These are phyloP conservation scores for Poecilia picta DNA, from an alignment of 2,797 vertebrate genomes.

Conservation along the genomic window DNA sequence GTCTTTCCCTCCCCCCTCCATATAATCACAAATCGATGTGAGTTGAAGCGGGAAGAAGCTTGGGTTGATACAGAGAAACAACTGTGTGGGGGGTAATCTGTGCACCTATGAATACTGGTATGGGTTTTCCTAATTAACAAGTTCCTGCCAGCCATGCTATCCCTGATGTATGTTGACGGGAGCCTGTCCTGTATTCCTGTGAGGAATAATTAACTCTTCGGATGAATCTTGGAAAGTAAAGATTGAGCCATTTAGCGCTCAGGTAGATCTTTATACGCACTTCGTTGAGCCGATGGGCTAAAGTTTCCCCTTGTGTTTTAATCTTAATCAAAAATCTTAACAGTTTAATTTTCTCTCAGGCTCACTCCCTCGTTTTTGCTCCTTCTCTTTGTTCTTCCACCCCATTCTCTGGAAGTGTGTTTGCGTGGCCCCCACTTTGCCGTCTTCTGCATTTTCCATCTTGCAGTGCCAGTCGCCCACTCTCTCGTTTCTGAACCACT, in stretches of 20 bases:
- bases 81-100: constrained; percentile 41
- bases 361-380: constrained; percentile 8
- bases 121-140: constrained; percentile 67
- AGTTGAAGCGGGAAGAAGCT: constrained; percentile 30
- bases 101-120: constrained; percentile 55
- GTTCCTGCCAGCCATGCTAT: constrained; percentile 36
- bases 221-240: constrained; percentile 12
- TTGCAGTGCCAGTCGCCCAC: constrained; percentile 54
- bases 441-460: constrained; percentile 56
- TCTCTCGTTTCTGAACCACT: constrained; percentile 57
- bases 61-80: constrained; percentile 33
- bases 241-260: constrained; percentile 3
- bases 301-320: constrained; percentile 29
- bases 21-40: constrained; percentile 56
- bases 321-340: constrained; percentile 62
- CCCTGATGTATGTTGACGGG: constrained; percentile 28
- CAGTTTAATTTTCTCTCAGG: constrained; percentile 47
- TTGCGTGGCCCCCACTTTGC: constrained; percentile 39
- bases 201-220: constrained; percentile 29
- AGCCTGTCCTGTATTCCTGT: constrained; percentile 6
- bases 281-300: constrained; percentile 36
- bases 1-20: not conserved
- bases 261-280: constrained; percentile 40
- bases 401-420: constrained; percentile 40
- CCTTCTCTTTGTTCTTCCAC: constrained; percentile 47